phyloP scores from a whole-genome alignment of 2,888 invertebrate genomes.

The Sphaeridia pumilis region DNA sequence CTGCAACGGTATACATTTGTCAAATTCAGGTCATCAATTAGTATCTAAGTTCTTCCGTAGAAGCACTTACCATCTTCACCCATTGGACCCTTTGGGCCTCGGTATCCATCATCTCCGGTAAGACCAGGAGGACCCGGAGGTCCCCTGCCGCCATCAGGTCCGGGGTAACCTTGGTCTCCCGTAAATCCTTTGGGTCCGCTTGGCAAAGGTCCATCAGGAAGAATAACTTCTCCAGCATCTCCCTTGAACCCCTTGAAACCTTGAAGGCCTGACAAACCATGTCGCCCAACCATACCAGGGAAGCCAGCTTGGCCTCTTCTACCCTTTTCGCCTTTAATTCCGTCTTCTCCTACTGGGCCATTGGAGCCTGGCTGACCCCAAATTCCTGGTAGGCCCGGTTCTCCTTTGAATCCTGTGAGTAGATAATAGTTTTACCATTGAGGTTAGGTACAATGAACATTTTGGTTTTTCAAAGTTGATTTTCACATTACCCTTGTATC shows the following conservation, averaged over 20 bases:
- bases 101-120: too few relatives aligned
- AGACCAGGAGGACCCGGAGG: conserved; percentile 14
- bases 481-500: conserved; percentile 45
- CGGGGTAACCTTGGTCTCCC: conserved; percentile 43
- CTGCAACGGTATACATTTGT: not conserved
- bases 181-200: conserved; percentile 38
- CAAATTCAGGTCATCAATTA: not conserved
- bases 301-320: conserved; percentile 45
- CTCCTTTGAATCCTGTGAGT: conserved; percentile 38
- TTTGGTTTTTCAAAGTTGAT: too few relatives aligned
- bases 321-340: conserved; percentile 41
- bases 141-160: conserved; percentile 50
- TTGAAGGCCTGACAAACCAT: conserved; percentile 48
- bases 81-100: conserved; percentile 7
- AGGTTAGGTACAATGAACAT: too few relatives aligned
- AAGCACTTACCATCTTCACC: conserved; percentile 1
- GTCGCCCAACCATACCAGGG: conserved; percentile 48
- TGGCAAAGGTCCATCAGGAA: conserved; percentile 20
- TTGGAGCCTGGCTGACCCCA: conserved; percentile 41
- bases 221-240: conserved; percentile 40
- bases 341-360: conserved; percentile 41
- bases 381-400: conserved; percentile 39
- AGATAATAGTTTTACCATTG: not conserved
- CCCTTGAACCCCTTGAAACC: conserved; percentile 38
- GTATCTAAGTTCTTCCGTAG: too few relatives aligned